Conservation (phyloP, 2,113 vertebrate species). For the Nothoprocta perdicaria region DNA sequence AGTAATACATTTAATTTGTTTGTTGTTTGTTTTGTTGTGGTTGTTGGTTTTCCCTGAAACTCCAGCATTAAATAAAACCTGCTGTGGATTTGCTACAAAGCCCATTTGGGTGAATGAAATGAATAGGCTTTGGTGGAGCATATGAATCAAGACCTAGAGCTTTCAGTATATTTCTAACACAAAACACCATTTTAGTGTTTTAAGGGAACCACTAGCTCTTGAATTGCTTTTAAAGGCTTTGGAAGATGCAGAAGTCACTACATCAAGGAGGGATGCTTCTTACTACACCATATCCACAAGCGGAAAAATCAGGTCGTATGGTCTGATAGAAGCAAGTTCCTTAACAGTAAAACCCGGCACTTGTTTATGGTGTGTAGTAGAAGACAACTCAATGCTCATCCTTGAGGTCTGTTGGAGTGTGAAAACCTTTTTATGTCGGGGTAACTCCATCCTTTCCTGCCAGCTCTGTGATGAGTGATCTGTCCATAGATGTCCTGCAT, state of each 20-base stretch:
- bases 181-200: slow-evolving; percentile 18
- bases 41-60: slow-evolving; percentile 15
- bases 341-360: not conserved
- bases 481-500: not conserved
- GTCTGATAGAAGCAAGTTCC: not conserved
- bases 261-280: not conserved
- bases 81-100: slow-evolving; percentile 6
- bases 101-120: slow-evolving; percentile 10
- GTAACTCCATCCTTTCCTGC: not conserved
- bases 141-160: slow-evolving; percentile 19
- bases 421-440: not conserved
- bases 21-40: too few relatives aligned
- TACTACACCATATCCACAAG: not conserved
- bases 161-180: not conserved
- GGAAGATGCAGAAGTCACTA: not conserved
- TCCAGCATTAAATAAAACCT: slow-evolving; percentile 33
- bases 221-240: not conserved
- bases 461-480: not conserved
- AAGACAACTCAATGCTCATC: too few relatives aligned
- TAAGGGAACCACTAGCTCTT: slow-evolving; percentile 5
- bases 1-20: not conserved
- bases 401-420: not conserved
- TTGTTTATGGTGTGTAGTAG: not conserved
- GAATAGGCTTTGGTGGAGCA: slow-evolving; percentile 7
- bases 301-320: not conserved